Base-by-base conservation (phyloP, 2,797 vertebrate genomes). In the Fundulus diaphanus region DNA sequence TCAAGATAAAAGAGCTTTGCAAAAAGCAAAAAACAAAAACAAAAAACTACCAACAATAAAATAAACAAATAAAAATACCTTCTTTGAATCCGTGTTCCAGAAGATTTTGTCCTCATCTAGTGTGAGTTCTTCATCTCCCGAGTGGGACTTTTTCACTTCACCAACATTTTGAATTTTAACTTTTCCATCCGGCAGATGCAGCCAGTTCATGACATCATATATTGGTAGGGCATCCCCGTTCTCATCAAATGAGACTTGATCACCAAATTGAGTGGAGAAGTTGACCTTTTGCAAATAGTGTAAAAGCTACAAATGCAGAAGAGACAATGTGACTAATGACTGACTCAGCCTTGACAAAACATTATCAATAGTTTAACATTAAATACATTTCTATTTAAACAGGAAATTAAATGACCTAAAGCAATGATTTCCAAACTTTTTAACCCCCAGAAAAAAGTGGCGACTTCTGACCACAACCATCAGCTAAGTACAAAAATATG, bases 191-290 rank as follows among this genome's bases (percentile, higher is more conserved):
- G 83, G 78, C 24, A 85, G 86, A 73, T 80, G 86, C 49, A 74
- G 61, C 94, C 93, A 89, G 82, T 94, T 94, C 90, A 94, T 87
- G 18, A 95, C 79, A 72, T 94, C 94, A 73, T 94, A 94, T n/a
- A 92, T 89, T 44, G 91, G 90, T 46, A 93, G 68, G 7, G 89
- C 88, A 75, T 94, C 90, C 22, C 92, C 93, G 40, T 94, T 94
- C 49, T 93, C 72, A 66, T 94, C 92, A 86, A 95, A 95, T 8
- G 89, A 91, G 44, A 94, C 91, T 29, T 83, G 78, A 68, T 94
- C 93, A 18, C 93, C 93, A 74, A 91, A 94, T 5, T 80, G 3
- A 74, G 92, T 94, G 29, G 92, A 91, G 70, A 94, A 95, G 74
- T 92, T 92, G 7, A 94, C 88, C 12, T 76, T 89, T 74, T 89